These are phyloP conservation scores for Hemibagrus wyckioides DNA, from an alignment of 2,113 vertebrate species.

Conservation along the genomic window DNA sequence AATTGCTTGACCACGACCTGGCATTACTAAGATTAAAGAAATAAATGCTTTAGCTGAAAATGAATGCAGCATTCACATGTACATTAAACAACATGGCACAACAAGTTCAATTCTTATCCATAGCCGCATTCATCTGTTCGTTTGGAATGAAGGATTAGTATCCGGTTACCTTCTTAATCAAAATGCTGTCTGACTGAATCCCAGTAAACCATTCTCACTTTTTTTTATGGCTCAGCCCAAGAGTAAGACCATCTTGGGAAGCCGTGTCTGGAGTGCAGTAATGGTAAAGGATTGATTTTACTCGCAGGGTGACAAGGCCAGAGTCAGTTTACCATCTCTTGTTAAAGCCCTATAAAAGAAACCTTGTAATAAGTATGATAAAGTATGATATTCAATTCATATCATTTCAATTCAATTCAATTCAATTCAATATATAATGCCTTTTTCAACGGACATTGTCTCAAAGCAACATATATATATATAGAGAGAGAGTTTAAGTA, in stretches of 20 bases:
- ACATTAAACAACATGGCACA: neutral
- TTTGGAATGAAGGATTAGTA: neutral
- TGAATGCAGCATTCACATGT: neutral
- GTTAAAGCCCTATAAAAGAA: neutral
- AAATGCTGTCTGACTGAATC: neutral
- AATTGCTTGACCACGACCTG: neutral
- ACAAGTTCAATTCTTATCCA: neutral
- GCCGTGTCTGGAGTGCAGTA: neutral
- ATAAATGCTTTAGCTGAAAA: neutral
- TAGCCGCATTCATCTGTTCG: neutral
- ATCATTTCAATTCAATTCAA: too few relatives aligned
- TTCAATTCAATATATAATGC: too few relatives aligned
- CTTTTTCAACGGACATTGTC: too few relatives aligned
- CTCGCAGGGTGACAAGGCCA: neutral
- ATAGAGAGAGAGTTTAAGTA: too few relatives aligned
- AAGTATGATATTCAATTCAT: too few relatives aligned
- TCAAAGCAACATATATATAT: too few relatives aligned
- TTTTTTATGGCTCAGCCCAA: neutral
- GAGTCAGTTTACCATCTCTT: neutral
- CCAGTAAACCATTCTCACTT: neutral
- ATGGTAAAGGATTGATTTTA: neutral
- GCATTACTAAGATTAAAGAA: neutral
- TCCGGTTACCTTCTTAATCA: neutral
- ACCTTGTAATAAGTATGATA: neutral
- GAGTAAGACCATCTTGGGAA: neutral